phyloP scores from a whole-genome alignment of 2,888 invertebrate species.

The Xestia ashworthii region DNA sequence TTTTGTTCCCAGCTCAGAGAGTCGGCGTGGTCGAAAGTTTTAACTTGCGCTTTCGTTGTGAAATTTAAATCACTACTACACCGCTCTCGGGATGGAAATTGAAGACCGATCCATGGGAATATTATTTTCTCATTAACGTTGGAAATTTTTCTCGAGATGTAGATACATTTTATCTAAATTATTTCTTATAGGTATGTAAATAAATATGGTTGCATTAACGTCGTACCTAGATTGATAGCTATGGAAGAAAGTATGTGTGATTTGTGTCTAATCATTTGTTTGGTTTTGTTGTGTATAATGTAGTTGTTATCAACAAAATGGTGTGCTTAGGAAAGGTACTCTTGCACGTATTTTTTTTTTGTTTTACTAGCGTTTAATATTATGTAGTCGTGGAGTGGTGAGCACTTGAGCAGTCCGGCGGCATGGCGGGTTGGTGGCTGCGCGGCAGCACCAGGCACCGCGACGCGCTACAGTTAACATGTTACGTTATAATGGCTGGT shows the following conservation, averaged over 20 bases:
- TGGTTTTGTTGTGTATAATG: conserved; percentile 14
- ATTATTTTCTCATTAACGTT: conserved; percentile 63
- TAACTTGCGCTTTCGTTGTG: conserved; percentile 73
- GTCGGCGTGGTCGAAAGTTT: conserved; percentile 66
- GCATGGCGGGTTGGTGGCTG: not conserved
- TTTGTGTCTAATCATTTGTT: conserved; percentile 22
- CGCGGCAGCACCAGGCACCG: conserved; percentile 73
- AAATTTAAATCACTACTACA: conserved; percentile 57
- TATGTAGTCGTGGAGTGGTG: conserved; percentile 52
- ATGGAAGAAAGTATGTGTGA: conserved; percentile 27
- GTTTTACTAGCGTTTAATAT: conserved; percentile 41
- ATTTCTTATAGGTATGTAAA: conserved; percentile 21
- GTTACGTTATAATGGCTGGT: conserved; percentile 76
- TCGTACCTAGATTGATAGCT: conserved; percentile 16
- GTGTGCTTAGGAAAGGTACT: conserved; percentile 26
- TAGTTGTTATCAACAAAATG: conserved; percentile 28
- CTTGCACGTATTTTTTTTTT: conserved; percentile 31
- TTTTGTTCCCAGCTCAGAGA: conserved; percentile 62
- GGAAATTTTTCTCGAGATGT: conserved; percentile 44
- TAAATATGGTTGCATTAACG: conserved; percentile 16
- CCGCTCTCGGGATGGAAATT: conserved; percentile 55
- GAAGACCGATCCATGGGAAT: conserved; percentile 53
- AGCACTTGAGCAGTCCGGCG: conserved; percentile 39
- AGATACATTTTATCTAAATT: conserved; percentile 30
- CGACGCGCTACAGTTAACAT: conserved; percentile 81